Percentiles rank a stretch among this genome's conserved stretches.
Conservation (phyloP, 2,113 vertebrate species). For the Balaenoptera acutorostrata region DNA sequence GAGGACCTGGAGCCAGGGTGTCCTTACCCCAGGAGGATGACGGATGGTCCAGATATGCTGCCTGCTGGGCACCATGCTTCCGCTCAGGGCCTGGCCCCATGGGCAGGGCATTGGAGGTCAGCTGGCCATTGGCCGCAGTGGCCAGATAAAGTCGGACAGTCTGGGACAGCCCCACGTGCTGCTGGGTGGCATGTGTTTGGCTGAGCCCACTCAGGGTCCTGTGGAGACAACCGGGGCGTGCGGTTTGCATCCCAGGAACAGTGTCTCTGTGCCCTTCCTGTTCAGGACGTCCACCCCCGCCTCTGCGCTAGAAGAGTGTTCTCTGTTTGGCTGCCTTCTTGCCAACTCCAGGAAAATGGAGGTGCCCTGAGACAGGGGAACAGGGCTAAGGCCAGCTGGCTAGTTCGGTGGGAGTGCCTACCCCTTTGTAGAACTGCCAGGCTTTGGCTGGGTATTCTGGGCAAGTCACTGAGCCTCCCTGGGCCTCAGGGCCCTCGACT, state of each 20-base stretch:
- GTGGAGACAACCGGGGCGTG: constrained; percentile 61
- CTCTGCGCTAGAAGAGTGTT: neutral
- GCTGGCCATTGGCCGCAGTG: constrained; percentile 78
- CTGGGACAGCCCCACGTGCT: constrained; percentile 85
- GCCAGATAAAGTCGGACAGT: constrained; percentile 90
- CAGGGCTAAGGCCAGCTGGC: neutral
- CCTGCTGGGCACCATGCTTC: constrained; percentile 65
- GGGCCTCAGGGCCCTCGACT: neutral
- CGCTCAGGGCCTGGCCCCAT: constrained; percentile 76
- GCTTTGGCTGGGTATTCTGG: neutral
- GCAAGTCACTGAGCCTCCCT: neutral
- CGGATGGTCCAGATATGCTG: constrained; percentile 73
- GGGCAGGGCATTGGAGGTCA: constrained; percentile 90
- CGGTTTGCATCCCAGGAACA: neutral
- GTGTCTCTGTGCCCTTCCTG: neutral
- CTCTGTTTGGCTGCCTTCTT: neutral
- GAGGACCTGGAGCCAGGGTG: neutral
- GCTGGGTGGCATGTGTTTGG: constrained; percentile 81
- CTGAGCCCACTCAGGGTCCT: constrained; percentile 87
- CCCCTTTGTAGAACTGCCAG: neutral
- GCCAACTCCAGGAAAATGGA: neutral
- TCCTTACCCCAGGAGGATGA: constrained; percentile 85
- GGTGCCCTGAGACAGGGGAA: neutral
- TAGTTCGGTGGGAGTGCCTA: neutral
- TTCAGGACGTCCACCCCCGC: fast-evolving